phyloP scores from a whole-genome alignment of 1,140 invertebrate genomes.

The Cepaea nemoralis region DNA sequence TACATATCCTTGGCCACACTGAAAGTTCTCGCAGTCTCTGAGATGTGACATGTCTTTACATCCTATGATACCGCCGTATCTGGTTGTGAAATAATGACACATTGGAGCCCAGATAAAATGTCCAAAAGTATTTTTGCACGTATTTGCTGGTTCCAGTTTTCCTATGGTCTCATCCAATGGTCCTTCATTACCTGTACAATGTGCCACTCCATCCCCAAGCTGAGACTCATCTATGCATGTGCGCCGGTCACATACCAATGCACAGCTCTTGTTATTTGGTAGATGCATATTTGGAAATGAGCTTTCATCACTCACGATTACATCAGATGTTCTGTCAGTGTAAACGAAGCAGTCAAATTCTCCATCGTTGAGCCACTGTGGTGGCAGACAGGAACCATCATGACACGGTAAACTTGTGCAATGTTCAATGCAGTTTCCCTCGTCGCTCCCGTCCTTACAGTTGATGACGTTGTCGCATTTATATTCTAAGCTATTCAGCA shows the following conservation, averaged over 20 bases:
- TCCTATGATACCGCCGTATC: background rate
- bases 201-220: background rate
- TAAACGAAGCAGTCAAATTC: background rate
- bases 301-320: background rate
- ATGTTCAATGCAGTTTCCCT: background rate
- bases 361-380: background rate
- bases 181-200: background rate
- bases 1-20: background rate
- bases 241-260: background rate
- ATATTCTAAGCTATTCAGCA: too few species aligned
- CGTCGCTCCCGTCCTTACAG: background rate
- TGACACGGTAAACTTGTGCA: background rate
- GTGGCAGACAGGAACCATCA: background rate
- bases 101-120: background rate
- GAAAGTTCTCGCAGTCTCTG: background rate
- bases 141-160: background rate
- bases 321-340: too few species aligned
- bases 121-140: background rate
- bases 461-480: too few species aligned
- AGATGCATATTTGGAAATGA: background rate
- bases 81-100: background rate
- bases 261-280: background rate
- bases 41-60: slow-evolving; percentile 9
- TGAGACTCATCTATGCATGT: background rate
- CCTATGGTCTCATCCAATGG: background rate